These are phyloP conservation scores for Lerista edwardsae DNA, from an alignment of 2,797 vertebrate species.

Conservation along the genomic window DNA sequence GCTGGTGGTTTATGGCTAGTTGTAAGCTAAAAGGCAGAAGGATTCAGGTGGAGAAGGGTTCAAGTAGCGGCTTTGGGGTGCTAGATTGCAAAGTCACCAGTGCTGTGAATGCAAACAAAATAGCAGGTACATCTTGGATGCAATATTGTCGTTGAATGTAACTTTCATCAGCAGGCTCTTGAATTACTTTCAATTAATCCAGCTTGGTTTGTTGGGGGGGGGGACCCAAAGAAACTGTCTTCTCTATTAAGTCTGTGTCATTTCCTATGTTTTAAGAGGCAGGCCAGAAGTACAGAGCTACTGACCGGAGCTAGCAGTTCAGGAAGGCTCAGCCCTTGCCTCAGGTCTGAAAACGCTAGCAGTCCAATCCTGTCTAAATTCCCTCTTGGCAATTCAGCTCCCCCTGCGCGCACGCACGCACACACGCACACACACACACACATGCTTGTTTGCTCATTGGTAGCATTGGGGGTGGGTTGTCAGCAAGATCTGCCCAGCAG, in stretches of 20 bases:
- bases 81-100: constrained; percentile 42
- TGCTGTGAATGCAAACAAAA: constrained; percentile 73
- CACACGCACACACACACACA: too few relatives aligned
- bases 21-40: constrained; percentile 73
- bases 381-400: too few relatives aligned
- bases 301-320: too few relatives aligned
- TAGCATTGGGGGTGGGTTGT: neutral
- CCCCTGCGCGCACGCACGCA: too few relatives aligned
- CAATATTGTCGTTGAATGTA: constrained; percentile 76
- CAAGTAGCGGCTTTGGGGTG: constrained; percentile 73
- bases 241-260: neutral
- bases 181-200: constrained; percentile 73
- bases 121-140: constrained; percentile 80
- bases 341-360: too few relatives aligned
- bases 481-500: neutral
- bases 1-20: constrained; percentile 82
- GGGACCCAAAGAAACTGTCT: constrained; percentile 27
- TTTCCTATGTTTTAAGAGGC: neutral
- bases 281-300: too few relatives aligned
- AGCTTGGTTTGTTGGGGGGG: constrained; percentile 73
- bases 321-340: too few relatives aligned
- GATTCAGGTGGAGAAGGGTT: constrained; percentile 72
- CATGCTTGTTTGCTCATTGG: too few relatives aligned
- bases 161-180: constrained; percentile 65
- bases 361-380: too few relatives aligned